Evolutionary conservation across 2,888 invertebrate genomes (phyloP).

Genomic region (Drosophila fulvimacula): DNA sequence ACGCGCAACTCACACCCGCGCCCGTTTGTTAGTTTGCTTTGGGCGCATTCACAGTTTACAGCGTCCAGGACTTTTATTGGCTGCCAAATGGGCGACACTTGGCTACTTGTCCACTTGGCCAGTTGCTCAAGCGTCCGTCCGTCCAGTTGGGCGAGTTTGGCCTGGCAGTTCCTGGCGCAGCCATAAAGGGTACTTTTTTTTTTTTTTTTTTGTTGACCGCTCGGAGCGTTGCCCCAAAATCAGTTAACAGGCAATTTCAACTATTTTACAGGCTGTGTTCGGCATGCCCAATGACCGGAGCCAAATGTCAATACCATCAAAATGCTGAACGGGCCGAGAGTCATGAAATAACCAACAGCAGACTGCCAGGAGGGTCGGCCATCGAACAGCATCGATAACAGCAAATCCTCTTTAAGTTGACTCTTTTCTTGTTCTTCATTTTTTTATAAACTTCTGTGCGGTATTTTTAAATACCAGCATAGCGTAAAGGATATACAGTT

Average conservation of each 20-base stretch:
- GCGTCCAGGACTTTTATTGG: conserved; percentile 62
- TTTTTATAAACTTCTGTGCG: conserved; percentile 2
- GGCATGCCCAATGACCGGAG: conserved; percentile 70
- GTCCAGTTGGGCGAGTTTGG: conserved; percentile 42
- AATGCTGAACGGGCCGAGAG: conserved; percentile 34
- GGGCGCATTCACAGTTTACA: conserved; percentile 51
- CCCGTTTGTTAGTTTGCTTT: conserved; percentile 16
- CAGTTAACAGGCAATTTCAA: conserved; percentile 79
- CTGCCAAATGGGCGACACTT: conserved; percentile 75
- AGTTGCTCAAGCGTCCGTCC: conserved; percentile 8
- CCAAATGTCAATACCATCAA: conserved; percentile 78
- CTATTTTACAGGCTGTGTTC: conserved; percentile 71
- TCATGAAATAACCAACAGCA: conserved; percentile 49
- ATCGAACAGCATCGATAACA: conserved; percentile 20
- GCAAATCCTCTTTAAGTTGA: conserved; percentile 16
- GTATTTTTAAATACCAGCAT: conserved; percentile 9
- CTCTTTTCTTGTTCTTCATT: not conserved
- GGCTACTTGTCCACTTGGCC: conserved; percentile 42
- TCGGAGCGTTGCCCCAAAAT: conserved; percentile 51
- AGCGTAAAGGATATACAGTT: not conserved
- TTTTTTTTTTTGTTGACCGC: conserved; percentile 35
- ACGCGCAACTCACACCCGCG: conserved; percentile 8
- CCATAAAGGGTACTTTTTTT: conserved; percentile 51
- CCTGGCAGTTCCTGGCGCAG: conserved; percentile 59
- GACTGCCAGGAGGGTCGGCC: conserved; percentile 11